A percentile compares a stretch with the other conserved stretches of the same genome.
phyloP scores from a whole-genome alignment of 1,140 invertebrate genomes.

The Drosophila mauritiana region DNA sequence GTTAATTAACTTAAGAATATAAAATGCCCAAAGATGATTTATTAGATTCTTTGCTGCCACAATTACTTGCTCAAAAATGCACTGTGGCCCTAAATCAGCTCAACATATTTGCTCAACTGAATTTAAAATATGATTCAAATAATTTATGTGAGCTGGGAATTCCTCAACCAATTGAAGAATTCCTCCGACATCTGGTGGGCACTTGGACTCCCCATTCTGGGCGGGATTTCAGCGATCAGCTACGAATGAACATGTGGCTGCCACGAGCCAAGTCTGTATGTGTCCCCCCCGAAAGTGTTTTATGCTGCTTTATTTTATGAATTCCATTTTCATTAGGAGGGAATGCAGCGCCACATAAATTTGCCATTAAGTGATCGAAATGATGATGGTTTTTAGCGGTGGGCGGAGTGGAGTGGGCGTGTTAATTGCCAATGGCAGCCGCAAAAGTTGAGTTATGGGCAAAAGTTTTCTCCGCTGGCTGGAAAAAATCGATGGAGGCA shows the following conservation, averaged over 20 bases:
- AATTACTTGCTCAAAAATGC: conserved; percentile 3
- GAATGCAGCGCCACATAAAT: conserved; percentile 66
- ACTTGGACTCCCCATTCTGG: conserved; percentile 6
- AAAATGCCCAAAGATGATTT: neutral
- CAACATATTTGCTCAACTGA: conserved; percentile 4
- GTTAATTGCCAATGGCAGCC: conserved; percentile 49
- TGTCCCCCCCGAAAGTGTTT: conserved; percentile 29
- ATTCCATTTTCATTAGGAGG: conserved; percentile 58
- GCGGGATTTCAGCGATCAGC: conserved; percentile 18
- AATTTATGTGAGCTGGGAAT: conserved; percentile 33
- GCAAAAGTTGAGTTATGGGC: conserved; percentile 55
- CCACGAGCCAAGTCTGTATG: conserved; percentile 37
- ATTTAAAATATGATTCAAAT: conserved; percentile 42
- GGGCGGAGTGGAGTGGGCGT: conserved; percentile 27
- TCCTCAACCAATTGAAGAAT: conserved; percentile 10
- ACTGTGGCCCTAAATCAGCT: conserved; percentile 5
- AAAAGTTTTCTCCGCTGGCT: neutral
- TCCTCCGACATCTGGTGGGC: conserved; percentile 16
- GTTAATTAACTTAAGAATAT: neutral
- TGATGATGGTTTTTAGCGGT: conserved; percentile 13
- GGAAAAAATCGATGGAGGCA: conserved; percentile 45
- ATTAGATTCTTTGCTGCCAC: neutral
- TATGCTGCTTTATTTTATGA: conserved; percentile 52
- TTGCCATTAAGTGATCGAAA: conserved; percentile 54
- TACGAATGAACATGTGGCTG: conserved; percentile 37